These are phyloP conservation scores for Toxotes lorentzi DNA, from an alignment of 2,797 vertebrate genomes.

Conservation along the genomic window DNA sequence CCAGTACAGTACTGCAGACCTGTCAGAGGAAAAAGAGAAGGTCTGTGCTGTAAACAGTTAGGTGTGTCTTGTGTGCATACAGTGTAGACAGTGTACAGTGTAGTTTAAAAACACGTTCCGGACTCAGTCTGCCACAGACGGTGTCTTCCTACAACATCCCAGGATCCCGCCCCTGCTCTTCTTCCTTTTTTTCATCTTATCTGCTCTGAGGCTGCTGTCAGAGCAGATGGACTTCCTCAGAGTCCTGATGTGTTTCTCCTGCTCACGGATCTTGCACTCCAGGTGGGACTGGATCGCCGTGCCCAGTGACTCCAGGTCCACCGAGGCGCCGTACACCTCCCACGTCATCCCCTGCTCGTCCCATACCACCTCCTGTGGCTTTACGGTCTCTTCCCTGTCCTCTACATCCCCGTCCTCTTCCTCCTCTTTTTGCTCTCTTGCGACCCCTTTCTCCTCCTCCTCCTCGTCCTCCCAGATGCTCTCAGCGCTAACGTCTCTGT, in stretches of 20 bases:
- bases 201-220: conserved; percentile 77
- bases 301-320: conserved; percentile 90
- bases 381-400: conserved; percentile 70
- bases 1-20: not conserved
- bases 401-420: conserved; percentile 22
- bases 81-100: not conserved
- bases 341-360: conserved; percentile 96
- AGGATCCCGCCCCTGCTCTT: conserved; percentile 53
- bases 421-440: conserved; percentile 26
- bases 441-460: conserved; percentile 31
- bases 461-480: conserved; percentile 32
- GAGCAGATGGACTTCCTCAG: conserved; percentile 89
- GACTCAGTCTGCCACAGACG: conserved; percentile 50
- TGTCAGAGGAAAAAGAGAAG: not conserved
- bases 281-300: conserved; percentile 93
- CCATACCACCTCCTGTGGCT: conserved; percentile 89
- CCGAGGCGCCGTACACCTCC: conserved; percentile 91
- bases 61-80: not conserved
- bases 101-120: not conserved
- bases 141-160: conserved; percentile 67
- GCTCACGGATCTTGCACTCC: conserved; percentile 90
- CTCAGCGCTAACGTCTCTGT: conserved; percentile 6
- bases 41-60: not conserved
- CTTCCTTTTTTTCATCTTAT: conserved; percentile 79
- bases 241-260: conserved; percentile 86